These are phyloP conservation scores for Ochropacha duplaris DNA, from an alignment of 2,888 invertebrate genomes.

Conservation along the genomic window DNA sequence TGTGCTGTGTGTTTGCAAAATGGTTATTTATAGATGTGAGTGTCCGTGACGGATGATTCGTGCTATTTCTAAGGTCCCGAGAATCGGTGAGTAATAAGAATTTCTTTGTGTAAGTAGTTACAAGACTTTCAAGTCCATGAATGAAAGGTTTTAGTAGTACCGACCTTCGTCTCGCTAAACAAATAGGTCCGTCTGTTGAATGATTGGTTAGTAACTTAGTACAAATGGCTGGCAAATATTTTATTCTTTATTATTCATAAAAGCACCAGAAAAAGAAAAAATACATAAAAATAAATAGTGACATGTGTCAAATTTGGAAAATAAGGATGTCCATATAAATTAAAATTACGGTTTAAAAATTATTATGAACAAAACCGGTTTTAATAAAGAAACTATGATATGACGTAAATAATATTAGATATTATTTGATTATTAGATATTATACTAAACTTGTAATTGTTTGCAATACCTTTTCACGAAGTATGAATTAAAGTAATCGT, in stretches of 20 bases:
- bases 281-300: slow-evolving; percentile 11
- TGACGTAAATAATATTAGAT: neutral
- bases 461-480: neutral
- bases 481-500: slow-evolving; percentile 40
- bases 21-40: slow-evolving; percentile 72
- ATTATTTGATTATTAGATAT: no score
- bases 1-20: slow-evolving; percentile 73
- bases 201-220: neutral
- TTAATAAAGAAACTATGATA: neutral
- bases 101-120: slow-evolving; percentile 11
- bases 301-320: slow-evolving; percentile 39
- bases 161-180: neutral
- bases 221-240: neutral
- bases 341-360: slow-evolving; percentile 5
- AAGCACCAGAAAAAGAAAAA: slow-evolving; percentile 24
- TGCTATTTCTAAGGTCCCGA: slow-evolving; percentile 63
- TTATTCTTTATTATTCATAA: neutral
- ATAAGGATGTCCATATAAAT: slow-evolving; percentile 49
- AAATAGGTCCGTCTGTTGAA: neutral
- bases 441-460: no score
- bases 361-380: neutral
- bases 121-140: neutral
- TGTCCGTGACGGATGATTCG: slow-evolving; percentile 72
- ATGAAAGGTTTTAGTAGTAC: neutral
- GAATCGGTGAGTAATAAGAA: slow-evolving; percentile 44